phyloP scores from a whole-genome alignment of 2,113 vertebrate genomes.

The Saccopteryx bilineata region DNA sequence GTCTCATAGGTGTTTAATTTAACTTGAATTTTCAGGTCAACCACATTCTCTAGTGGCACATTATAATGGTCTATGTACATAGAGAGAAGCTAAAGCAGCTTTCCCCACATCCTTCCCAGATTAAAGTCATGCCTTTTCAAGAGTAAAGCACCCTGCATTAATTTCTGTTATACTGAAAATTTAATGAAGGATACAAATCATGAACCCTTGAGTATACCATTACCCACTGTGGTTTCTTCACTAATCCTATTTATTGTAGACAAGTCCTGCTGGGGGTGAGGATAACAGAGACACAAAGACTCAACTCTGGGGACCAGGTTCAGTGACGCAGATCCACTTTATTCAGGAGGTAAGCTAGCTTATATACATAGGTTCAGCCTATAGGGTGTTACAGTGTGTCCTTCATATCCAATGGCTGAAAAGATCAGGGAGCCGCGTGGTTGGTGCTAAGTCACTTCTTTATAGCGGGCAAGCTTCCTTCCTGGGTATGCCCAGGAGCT shows the following conservation, averaged over 20 bases:
- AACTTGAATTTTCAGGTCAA: constrained; percentile 28
- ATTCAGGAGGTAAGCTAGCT: too few relatives aligned
- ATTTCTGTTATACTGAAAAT: neutral
- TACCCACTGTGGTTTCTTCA: neutral
- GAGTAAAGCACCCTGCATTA: neutral
- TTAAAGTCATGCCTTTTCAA: neutral
- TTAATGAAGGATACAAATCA: constrained; percentile 10
- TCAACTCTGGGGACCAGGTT: too few relatives aligned
- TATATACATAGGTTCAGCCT: too few relatives aligned
- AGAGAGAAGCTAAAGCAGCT: neutral
- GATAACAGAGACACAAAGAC: too few relatives aligned
- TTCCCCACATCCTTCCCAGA: neutral
- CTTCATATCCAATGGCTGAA: too few relatives aligned
- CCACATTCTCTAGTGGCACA: neutral
- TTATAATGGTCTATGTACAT: neutral
- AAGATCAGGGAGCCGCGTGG: too few relatives aligned
- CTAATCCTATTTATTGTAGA: neutral
- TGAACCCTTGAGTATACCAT: neutral
- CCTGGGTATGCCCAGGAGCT: too few relatives aligned
- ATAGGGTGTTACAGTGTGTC: too few relatives aligned
- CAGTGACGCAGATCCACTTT: too few relatives aligned
- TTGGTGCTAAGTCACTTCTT: too few relatives aligned
- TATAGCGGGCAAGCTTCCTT: too few relatives aligned
- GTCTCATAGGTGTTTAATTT: constrained; percentile 11
- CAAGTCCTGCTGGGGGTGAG: too few relatives aligned